A percentile compares a stretch with the other conserved stretches of the same genome.
Conservation (phyloP, 2,113 vertebrate genomes). For the Periophthalmus modestus region DNA sequence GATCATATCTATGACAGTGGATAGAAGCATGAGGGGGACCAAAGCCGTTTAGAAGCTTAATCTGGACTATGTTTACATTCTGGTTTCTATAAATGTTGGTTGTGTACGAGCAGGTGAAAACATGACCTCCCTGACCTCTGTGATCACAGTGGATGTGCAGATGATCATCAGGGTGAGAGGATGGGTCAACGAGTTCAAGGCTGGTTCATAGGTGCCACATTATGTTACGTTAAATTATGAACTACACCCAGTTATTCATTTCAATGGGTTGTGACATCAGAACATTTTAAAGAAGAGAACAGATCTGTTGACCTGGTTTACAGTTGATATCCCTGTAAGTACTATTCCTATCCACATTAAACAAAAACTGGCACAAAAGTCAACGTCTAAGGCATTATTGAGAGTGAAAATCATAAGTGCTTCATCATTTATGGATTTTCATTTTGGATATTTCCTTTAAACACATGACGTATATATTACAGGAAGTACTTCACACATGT, state of each 20-base stretch:
- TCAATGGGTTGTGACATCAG: background rate
- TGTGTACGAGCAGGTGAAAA: background rate
- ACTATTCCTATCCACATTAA: too few relatives aligned
- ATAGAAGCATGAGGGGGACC: background rate
- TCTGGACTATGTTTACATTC: background rate
- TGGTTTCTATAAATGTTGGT: background rate
- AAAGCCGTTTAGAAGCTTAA: slow-evolving; percentile 15
- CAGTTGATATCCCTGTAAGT: too few relatives aligned
- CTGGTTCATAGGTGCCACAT: background rate
- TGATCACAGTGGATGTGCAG: slow-evolving; percentile 3
- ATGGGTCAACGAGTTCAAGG: background rate
- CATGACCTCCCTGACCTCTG: background rate
- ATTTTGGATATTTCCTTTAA: too few relatives aligned
- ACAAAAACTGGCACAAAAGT: too few relatives aligned
- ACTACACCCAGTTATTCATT: background rate
- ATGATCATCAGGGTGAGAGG: too few relatives aligned
- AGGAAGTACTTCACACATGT: too few relatives aligned
- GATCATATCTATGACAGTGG: slow-evolving; percentile 23
- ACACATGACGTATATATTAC: too few relatives aligned
- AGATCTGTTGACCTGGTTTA: too few relatives aligned
- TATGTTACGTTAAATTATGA: background rate
- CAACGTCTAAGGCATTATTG: too few relatives aligned
- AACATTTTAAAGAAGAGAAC: too few relatives aligned
- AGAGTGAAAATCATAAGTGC: too few relatives aligned
- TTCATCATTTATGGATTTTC: too few relatives aligned